These are phyloP conservation scores for Campoplex capitator DNA, from an alignment of 2,888 invertebrate genomes.

Conservation along the genomic window DNA sequence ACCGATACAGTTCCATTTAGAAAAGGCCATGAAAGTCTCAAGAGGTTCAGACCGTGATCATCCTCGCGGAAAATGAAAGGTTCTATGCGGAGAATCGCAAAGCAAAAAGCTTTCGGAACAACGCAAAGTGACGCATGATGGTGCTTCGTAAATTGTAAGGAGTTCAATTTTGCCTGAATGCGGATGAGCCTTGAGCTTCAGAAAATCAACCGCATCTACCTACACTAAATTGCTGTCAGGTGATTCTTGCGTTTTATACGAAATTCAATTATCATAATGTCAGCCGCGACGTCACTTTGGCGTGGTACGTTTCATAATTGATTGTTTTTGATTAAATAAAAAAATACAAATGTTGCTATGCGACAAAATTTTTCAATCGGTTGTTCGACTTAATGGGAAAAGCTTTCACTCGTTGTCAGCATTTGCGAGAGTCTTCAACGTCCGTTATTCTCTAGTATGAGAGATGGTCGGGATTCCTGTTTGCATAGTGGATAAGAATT, in stretches of 20 bases:
- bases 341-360: neutral
- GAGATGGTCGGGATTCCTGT: slow-evolving; percentile 24
- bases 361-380: slow-evolving; percentile 2
- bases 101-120: slow-evolving; percentile 49
- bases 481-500: slow-evolving; percentile 40
- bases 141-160: slow-evolving; percentile 75
- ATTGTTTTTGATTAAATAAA: neutral
- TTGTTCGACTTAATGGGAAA: slow-evolving; percentile 1
- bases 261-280: neutral
- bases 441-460: slow-evolving; percentile 26
- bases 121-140: slow-evolving; percentile 68
- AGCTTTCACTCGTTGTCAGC: neutral
- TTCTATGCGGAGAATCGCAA: slow-evolving; percentile 61
- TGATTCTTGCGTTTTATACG: neutral
- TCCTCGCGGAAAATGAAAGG: slow-evolving; percentile 79
- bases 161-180: slow-evolving; percentile 71
- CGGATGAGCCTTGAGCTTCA: slow-evolving; percentile 47
- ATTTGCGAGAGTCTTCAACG: slow-evolving; percentile 24
- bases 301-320: neutral
- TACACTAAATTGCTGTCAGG: neutral
- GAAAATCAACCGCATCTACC: slow-evolving; percentile 5
- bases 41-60: slow-evolving; percentile 69
- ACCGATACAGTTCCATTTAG: neutral
- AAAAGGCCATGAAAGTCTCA: slow-evolving; percentile 31
- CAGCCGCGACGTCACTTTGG: no score